phyloP scores from a whole-genome alignment of 2,888 invertebrate genomes.

The Heteromurus nitidus region DNA sequence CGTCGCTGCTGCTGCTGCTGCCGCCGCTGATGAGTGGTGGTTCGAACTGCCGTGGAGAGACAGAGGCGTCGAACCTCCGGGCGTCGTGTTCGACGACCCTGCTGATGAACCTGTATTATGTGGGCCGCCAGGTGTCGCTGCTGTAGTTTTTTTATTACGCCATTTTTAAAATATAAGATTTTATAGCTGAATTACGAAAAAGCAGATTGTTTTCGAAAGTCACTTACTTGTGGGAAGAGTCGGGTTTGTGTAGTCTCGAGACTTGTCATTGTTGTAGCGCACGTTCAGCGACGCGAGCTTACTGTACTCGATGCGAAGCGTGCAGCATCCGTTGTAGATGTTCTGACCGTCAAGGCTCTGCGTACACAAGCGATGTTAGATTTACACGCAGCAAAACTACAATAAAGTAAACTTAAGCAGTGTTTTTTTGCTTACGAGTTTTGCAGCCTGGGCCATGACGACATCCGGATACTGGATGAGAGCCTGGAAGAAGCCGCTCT shows the following conservation, averaged over 20 bases:
- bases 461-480: conserved; percentile 99
- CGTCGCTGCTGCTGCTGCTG: conserved; percentile 64
- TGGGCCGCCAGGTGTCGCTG: background rate
- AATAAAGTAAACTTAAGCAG: background rate
- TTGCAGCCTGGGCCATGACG: conserved; percentile 96
- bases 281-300: conserved; percentile 98
- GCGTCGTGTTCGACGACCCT: background rate
- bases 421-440: conserved; percentile 84
- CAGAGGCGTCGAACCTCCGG: background rate
- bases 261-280: conserved; percentile 99
- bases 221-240: conserved; percentile 94
- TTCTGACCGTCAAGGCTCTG: conserved; percentile 98
- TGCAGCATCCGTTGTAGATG: conserved; percentile 99
- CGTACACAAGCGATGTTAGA: no score
- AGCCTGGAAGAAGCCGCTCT: conserved; percentile 99
- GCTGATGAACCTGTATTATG: background rate
- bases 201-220: background rate
- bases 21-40: conserved; percentile 61
- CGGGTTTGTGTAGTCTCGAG: conserved; percentile 99
- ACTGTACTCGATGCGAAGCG: conserved; percentile 98
- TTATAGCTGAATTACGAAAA: background rate
- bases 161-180: background rate
- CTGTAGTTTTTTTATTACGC: background rate
- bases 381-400: background rate
- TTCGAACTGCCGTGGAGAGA: conserved; percentile 1